Percentiles rank a stretch among this genome's conserved stretches.
Evolutionary conservation across 1,140 invertebrate species (phyloP).

Genomic region (Trachelipus rathkii): DNA sequence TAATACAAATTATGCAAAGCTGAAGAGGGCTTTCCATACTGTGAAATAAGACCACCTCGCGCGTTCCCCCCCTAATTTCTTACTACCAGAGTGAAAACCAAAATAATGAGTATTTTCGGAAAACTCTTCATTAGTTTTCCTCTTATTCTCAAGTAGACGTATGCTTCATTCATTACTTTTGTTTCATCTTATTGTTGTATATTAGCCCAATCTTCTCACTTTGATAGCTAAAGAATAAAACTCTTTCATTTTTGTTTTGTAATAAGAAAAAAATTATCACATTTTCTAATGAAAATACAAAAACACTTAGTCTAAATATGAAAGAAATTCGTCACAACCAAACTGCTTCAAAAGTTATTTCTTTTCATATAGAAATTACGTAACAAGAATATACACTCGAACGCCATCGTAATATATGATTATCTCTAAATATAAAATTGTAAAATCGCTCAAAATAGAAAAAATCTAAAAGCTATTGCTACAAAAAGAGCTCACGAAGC

Average conservation of each 20-base stretch:
- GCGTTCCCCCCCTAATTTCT: no score
- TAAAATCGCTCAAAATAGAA: slow-evolving; percentile 2
- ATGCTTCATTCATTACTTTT: no score
- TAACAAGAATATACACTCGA: slow-evolving; percentile 10
- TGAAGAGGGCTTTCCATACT: no score
- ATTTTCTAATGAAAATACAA: slow-evolving; percentile 9
- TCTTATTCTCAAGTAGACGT: no score
- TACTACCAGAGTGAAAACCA: no score
- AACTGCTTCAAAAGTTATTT: not conserved
- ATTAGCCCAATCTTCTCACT: not conserved
- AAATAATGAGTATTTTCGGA: no score
- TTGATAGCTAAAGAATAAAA: slow-evolving; percentile 5
- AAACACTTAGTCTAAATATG: slow-evolving; percentile 8
- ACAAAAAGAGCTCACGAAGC: slow-evolving; percentile 4
- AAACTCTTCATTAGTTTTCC: no score
- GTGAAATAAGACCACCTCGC: no score
- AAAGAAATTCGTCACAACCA: slow-evolving; percentile 10
- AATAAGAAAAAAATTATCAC: not conserved
- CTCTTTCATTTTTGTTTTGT: not conserved
- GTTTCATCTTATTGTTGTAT: not conserved
- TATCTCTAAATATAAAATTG: slow-evolving; percentile 12
- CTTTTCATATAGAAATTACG: not conserved
- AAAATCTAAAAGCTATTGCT: slow-evolving; percentile 11
- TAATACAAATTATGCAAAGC: no score
- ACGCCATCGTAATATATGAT: not conserved